Evolutionary conservation across 2,888 invertebrate species (phyloP), one percentile per base, ranked within the genome.

Genomic region (Drosophila ochracea): DNA sequence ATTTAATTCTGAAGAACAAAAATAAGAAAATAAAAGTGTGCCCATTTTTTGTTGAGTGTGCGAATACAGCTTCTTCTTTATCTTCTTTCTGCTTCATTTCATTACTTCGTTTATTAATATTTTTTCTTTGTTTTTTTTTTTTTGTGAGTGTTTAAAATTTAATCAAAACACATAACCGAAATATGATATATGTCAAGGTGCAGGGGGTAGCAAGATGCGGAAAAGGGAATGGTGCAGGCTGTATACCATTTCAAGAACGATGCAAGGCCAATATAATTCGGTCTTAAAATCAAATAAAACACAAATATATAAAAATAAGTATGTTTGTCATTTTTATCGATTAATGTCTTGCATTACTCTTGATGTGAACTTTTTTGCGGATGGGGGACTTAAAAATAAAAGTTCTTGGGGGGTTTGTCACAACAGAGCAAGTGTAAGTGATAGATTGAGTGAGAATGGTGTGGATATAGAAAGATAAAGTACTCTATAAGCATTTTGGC

Each of bases 401-500:
- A 54, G 6, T 53, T 43, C 33, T 67, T 30, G 68, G 21, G 21
- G 50, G 25, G 21, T 28, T 16, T 52, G 28, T 16, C 43, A 71
- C 52, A 72, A 63, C 37, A 66, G 28, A 37, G 41, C 43, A 16
- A 30, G 55, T 43, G 43, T 21, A 41, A 4, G 19, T n/a, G 30
- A 25, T 39, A 16, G 35, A 52, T n/a, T 35, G 55, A 33, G 43
- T 28, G 60, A 16, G 21, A 30, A 41, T 52, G 30, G 28, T n/a
- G 52, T 30, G 33, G 10, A 30, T 25, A 43, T n/a, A 30, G 57
- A 39, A 11, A 54, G 50, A 60, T 16, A 41, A 19, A 65, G 63
- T 61, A 67, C 62, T 74, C 72, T 78, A 72, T 72, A 75, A 80
- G 78, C 81, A 28, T 33, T 72, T 79, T 76, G 30, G 60, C 75